These are phyloP conservation scores for Troides aeacus DNA, from an alignment of 2,888 invertebrate species.

Conservation along the genomic window DNA sequence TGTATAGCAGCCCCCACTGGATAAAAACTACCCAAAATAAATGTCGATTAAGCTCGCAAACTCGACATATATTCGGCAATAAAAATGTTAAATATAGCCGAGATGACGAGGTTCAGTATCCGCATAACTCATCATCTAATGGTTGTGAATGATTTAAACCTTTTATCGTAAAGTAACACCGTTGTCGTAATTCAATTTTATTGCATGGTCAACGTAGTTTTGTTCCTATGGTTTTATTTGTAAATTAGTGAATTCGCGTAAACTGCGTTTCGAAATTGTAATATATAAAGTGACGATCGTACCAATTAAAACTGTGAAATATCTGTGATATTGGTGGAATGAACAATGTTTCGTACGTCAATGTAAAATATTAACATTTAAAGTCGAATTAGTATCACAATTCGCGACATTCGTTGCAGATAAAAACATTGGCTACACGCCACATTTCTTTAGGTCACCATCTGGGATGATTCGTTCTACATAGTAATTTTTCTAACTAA, in stretches of 20 bases:
- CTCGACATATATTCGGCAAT: conserved; percentile 72
- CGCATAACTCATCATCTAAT: conserved; percentile 78
- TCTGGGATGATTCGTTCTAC: conserved; percentile 34
- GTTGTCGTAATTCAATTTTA: conserved; percentile 77
- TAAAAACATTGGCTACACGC: conserved; percentile 65
- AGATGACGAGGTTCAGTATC: conserved; percentile 73
- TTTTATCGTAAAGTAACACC: conserved; percentile 77
- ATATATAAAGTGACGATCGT: conserved; percentile 50
- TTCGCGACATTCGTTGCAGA: conserved; percentile 54
- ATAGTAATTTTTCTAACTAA: conserved; percentile 21
- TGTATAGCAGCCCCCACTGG: conserved; percentile 49
- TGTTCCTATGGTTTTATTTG: conserved; percentile 68
- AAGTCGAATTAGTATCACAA: conserved; percentile 68
- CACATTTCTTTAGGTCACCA: conserved; percentile 47
- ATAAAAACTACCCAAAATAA: conserved; percentile 59
- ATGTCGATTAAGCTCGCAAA: conserved; percentile 66
- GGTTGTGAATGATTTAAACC: conserved; percentile 77
- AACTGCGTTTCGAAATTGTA: conserved; percentile 58
- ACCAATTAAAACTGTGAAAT: conserved; percentile 43
- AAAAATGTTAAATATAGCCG: conserved; percentile 74
- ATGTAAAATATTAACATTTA: conserved; percentile 63
- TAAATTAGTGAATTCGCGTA: conserved; percentile 54
- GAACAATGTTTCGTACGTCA: conserved; percentile 54
- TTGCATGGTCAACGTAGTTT: conserved; percentile 74
- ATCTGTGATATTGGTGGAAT: conserved; percentile 59